These are phyloP conservation scores for Grammomys surdaster DNA, from an alignment of 2,113 vertebrate species.

Conservation along the genomic window DNA sequence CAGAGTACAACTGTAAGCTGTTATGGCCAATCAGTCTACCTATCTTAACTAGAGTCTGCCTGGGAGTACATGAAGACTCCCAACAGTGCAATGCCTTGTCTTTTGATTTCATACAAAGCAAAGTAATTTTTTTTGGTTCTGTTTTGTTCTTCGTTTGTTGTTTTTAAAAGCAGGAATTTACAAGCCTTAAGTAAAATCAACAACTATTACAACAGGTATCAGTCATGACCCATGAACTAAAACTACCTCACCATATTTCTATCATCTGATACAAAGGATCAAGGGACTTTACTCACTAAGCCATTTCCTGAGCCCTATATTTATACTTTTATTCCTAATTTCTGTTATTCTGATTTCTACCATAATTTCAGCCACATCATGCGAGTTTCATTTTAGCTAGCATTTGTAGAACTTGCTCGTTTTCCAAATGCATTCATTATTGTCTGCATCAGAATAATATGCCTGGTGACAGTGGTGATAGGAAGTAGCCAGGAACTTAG, in stretches of 20 bases:
- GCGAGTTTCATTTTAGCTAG: background rate
- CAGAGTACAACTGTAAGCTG: background rate
- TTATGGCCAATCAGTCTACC: background rate
- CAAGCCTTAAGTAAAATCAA: background rate
- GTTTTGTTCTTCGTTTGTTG: no score
- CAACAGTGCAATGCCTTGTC: background rate
- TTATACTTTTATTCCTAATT: slow-evolving; percentile 28
- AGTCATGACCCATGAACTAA: background rate
- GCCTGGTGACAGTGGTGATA: background rate
- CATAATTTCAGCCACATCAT: background rate
- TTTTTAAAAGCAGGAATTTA: background rate
- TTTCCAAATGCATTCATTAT: background rate
- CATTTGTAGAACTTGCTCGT: background rate
- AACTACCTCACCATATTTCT: background rate
- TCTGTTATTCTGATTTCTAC: background rate
- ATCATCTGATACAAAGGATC: background rate
- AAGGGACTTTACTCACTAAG: no score
- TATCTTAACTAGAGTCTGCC: background rate
- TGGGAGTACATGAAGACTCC: background rate
- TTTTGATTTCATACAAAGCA: background rate
- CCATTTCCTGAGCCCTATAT: background rate
- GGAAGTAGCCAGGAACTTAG: background rate
- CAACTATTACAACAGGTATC: background rate
- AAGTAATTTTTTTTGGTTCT: no score
- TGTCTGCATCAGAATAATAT: background rate